Conservation (phyloP, 2,888 invertebrate species). For the Heliothis peltigera region DNA sequence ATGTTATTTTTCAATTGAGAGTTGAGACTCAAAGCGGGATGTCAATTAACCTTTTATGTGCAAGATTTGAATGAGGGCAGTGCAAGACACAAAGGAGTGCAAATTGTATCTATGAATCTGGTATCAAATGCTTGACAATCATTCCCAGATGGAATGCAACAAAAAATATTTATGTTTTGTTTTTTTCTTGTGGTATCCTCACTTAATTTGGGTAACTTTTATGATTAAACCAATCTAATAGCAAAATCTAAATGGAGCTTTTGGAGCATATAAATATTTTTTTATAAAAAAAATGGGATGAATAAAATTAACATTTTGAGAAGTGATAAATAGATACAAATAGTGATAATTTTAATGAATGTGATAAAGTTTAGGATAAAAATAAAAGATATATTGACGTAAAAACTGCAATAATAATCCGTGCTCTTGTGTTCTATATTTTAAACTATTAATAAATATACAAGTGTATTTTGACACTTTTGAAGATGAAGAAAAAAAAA, state of each 20-base stretch:
- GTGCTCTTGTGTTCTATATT: constrained; percentile 14
- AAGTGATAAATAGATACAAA: neutral
- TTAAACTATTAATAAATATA: constrained; percentile 18
- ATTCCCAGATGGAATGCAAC: neutral
- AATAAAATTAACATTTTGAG: neutral
- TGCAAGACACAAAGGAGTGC: neutral
- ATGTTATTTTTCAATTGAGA: neutral
- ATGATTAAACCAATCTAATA: neutral
- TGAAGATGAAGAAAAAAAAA: constrained; percentile 5
- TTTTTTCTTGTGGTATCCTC: too few species aligned
- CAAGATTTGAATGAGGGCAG: neutral
- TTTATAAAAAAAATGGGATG: too few species aligned
- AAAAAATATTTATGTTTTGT: neutral
- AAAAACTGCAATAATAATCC: constrained; percentile 3
- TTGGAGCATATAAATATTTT: too few species aligned
- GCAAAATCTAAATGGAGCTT: too few species aligned
- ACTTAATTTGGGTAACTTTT: too few species aligned
- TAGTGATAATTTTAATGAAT: neutral
- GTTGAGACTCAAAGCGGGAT: neutral
- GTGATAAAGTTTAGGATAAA: neutral
- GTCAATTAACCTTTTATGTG: constrained; percentile 1
- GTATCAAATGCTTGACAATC: neutral
- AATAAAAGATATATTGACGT: constrained; percentile 3
- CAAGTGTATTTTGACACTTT: constrained; percentile 3
- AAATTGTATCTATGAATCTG: neutral